Conservation (phyloP, 2,888 invertebrate genomes). For the Acleris cristana region DNA sequence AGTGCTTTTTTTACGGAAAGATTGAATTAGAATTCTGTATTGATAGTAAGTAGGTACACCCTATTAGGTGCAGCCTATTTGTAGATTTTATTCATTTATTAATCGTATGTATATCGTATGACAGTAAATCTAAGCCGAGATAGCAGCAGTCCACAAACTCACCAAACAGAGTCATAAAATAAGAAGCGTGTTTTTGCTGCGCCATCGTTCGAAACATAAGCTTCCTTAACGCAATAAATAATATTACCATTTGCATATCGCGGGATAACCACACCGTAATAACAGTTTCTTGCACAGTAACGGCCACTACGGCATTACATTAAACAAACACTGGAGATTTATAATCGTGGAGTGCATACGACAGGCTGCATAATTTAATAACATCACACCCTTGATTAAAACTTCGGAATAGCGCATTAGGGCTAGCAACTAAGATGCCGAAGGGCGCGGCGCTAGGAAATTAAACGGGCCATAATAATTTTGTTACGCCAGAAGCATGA, state of each 20-base stretch:
- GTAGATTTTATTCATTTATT: constrained; percentile 46
- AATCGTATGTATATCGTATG: constrained; percentile 28
- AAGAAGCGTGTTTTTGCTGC: constrained; percentile 23
- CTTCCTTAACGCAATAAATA: constrained; percentile 41
- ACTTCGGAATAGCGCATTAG: constrained; percentile 80
- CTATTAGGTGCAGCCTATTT: neutral
- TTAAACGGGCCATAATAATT: constrained; percentile 82
- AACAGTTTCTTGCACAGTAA: constrained; percentile 53
- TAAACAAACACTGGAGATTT: constrained; percentile 74
- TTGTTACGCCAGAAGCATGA: constrained; percentile 76
- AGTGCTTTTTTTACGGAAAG: constrained; percentile 11
- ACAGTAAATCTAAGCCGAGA: constrained; percentile 6
- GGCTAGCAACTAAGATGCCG: constrained; percentile 62
- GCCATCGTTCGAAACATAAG: constrained; percentile 24
- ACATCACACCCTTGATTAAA: constrained; percentile 82
- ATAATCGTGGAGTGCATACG: constrained; percentile 78
- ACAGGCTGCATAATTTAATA: constrained; percentile 83
- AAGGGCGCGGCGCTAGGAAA: constrained; percentile 75
- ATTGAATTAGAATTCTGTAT: neutral
- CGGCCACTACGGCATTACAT: constrained; percentile 53
- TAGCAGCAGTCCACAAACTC: no score
- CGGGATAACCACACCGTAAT: constrained; percentile 51
- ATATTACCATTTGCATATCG: constrained; percentile 51
- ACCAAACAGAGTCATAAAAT: constrained; percentile 11
- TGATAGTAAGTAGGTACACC: neutral